These are phyloP conservation scores for Actinia tenebrosa DNA, from an alignment of 64 coral and sea anemone species.

Conservation along the genomic window DNA sequence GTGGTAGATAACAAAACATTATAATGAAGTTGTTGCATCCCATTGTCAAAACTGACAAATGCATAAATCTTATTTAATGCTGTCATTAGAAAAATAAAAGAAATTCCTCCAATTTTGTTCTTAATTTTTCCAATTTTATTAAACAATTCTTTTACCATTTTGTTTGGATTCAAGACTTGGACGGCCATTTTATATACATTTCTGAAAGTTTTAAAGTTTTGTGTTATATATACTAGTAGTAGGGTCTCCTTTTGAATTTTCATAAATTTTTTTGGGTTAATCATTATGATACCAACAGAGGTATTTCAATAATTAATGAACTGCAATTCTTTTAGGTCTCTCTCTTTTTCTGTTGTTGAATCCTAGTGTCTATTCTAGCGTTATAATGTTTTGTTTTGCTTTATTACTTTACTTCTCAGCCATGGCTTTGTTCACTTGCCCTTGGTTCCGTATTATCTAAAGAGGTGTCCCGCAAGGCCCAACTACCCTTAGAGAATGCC, in stretches of 20 bases:
- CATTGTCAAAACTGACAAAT: no score
- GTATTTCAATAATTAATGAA: background rate
- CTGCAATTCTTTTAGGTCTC: background rate
- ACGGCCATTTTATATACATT: background rate
- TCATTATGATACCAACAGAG: background rate
- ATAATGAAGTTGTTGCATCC: no score
- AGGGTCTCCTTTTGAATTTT: background rate
- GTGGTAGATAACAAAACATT: no score
- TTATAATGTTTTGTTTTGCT: background rate
- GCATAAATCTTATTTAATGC: no score
- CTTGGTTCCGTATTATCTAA: background rate
- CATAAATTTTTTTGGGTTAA: background rate
- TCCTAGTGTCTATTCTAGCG: background rate
- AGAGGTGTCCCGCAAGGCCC: background rate
- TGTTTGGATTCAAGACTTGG: background rate
- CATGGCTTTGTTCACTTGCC: background rate
- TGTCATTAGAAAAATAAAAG: no score
- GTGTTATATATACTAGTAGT: background rate
- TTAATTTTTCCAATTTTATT: background rate
- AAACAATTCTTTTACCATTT: background rate
- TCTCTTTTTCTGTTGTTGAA: background rate
- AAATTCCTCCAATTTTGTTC: no score
- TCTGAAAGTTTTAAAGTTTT: background rate
- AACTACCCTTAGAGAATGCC: background rate
- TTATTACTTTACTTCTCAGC: background rate